Evolutionary conservation across 1,140 invertebrate species (phyloP).

Genomic region (Brachionus plicatilis): DNA sequence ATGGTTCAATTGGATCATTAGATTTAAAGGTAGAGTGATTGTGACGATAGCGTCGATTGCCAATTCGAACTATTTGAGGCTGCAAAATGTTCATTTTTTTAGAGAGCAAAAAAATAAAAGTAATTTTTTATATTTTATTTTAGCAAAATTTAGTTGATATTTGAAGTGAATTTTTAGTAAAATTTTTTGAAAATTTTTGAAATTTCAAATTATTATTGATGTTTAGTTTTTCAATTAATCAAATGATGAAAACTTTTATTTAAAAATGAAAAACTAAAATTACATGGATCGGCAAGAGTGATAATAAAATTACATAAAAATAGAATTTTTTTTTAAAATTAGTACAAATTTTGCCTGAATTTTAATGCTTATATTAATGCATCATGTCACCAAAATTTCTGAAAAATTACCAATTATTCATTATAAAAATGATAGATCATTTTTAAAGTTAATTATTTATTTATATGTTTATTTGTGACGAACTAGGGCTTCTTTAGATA

Average conservation of each 20-base stretch:
- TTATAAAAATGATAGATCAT: too few species aligned
- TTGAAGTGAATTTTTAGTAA: background rate
- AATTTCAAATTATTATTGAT: background rate
- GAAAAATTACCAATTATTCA: background rate
- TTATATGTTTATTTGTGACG: too few species aligned
- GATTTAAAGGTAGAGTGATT: background rate
- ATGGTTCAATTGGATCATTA: background rate
- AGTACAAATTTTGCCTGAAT: too few species aligned
- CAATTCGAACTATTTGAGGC: constrained; percentile 3
- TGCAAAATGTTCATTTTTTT: constrained; percentile 33
- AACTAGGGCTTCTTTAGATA: too few species aligned
- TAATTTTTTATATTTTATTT: background rate
- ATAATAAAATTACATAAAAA: too few species aligned
- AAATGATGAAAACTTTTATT: too few species aligned
- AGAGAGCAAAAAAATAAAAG: background rate
- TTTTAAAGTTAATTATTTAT: too few species aligned
- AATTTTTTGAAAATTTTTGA: background rate
- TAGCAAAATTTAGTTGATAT: background rate
- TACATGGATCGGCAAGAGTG: background rate
- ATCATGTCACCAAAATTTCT: background rate
- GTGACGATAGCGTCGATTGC: background rate
- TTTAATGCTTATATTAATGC: too few species aligned
- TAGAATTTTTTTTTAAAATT: too few species aligned
- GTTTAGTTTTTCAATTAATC: too few species aligned
- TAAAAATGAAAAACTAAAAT: background rate